Evolutionary conservation across 2,888 invertebrate species (phyloP), one percentile per base, ranked within the genome.

Genomic region (Chrysodeixis includens): DNA sequence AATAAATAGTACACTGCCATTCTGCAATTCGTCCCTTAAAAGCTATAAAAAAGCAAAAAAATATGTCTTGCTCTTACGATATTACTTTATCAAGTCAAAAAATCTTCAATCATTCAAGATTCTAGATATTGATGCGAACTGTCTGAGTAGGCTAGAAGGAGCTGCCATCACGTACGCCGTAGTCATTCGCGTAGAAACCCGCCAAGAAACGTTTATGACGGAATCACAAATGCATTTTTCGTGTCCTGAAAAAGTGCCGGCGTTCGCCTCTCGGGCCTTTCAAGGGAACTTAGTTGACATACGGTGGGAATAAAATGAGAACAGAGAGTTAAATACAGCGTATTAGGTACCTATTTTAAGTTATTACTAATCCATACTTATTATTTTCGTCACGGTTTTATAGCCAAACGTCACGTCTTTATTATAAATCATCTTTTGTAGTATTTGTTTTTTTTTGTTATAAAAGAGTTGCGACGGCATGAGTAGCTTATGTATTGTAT

Each of bases 151-250:
- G 46, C 53, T 8, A 60, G 35, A 53, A 22, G n/a, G 16, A 54
- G 18, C 20, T 32, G 54, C 54, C 18, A 61, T 55, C 79, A 79
- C 80, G 79, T 86, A 65, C 74, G 49, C 52, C 46, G 55, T 75
- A 76, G 66, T 61, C 63, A 81, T 84, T 82, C 78, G 82, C 85
- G 76, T 81, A 74, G 80, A 76, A 83, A 77, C 78, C 75, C 78
- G 79, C 84, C 82, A 83, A 88, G 90, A 88, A 90, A 81, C 89
- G 90, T 89, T 92, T 92, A 92, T 92, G 91, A 90, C 84, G 81
- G 88, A 88, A 92, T 89, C 91, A 88, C 92, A 93, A 93, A 93
- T 93, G 93, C 92, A 93, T 91, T 93, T 93, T 90, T 92, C 93
- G 89, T 93, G 93, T 93, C 88, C 81, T 88, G 88, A 93, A 92